Percentiles rank a stretch among this genome's conserved stretches.
phyloP scores from a whole-genome alignment of 1,140 invertebrate species.

The Aphis gossypii region DNA sequence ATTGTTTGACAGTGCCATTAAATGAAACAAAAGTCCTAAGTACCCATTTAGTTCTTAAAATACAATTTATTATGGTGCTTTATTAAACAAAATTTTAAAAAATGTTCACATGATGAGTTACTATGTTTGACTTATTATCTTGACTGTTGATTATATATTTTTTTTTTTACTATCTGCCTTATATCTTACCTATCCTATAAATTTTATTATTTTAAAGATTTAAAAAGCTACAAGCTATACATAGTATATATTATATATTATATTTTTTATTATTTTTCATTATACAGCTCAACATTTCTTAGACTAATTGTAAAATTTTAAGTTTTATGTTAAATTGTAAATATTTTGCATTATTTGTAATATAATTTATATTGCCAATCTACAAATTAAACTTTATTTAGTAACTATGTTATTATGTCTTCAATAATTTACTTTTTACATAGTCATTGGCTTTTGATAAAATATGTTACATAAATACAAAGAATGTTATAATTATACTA shows the following conservation, averaged over 20 bases:
- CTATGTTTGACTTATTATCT: not conserved
- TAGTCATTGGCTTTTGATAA: not conserved
- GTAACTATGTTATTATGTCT: not conserved
- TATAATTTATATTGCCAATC: not conserved
- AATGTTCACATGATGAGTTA: not conserved
- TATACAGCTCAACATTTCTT: not conserved
- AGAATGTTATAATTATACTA: not conserved
- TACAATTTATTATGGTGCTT: slow-evolving; percentile 40
- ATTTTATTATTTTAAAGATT: not conserved
- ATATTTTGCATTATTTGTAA: not conserved
- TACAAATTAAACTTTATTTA: not conserved
- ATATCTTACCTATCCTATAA: not conserved
- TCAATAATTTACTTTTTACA: not conserved
- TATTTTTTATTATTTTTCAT: not conserved
- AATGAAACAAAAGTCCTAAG: not conserved
- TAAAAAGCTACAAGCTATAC: not conserved
- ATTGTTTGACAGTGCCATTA: slow-evolving; percentile 35
- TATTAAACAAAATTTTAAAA: slow-evolving; percentile 1
- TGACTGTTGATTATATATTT: not conserved
- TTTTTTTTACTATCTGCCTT: not conserved
- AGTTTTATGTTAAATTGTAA: not conserved
- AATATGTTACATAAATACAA: not conserved
- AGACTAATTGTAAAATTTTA: not conserved
- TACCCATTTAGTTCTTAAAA: not conserved
- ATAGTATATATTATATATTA: not conserved